These are phyloP conservation scores for Linnaemya tessellans DNA, from an alignment of 2,888 invertebrate genomes.

Conservation along the genomic window DNA sequence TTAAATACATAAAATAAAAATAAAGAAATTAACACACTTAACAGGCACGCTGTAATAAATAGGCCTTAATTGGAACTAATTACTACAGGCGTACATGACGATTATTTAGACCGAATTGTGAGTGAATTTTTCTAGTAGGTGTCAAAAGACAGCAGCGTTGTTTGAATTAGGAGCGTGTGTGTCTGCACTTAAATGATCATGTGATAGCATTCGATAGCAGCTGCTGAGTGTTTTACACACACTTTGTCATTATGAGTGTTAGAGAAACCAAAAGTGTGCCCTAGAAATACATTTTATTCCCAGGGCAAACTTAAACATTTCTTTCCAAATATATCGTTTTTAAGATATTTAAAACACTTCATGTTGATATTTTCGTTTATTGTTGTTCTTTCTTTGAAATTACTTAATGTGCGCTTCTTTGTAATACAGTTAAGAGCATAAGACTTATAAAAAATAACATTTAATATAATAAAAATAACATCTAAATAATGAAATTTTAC, in stretches of 20 bases:
- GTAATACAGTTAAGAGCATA: no score
- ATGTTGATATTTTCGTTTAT: no score
- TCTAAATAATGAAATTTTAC: no score
- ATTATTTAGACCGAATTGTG: constrained; percentile 35
- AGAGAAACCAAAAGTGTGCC: no score
- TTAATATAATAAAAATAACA: no score
- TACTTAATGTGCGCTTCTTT: no score
- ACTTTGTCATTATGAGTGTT: neutral
- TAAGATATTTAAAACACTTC: no score
- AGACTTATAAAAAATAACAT: no score
- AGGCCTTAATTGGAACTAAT: constrained; percentile 63
- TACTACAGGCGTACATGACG: constrained; percentile 25
- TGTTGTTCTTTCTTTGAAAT: no score
- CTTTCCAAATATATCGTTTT: no score
- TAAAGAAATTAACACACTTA: constrained; percentile 41
- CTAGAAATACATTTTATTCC: no score
- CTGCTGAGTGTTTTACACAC: neutral
- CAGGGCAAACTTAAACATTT: no score
- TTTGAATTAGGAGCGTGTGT: neutral
- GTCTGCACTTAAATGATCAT: neutral
- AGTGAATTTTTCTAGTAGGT: constrained; percentile 42
- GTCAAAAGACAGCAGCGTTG: constrained; percentile 49
- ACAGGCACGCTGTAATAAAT: constrained; percentile 49
- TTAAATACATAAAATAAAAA: neutral
- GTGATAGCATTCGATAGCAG: neutral